phyloP scores from a whole-genome alignment of 2,797 vertebrate genomes.

The Aphelocoma californica region DNA sequence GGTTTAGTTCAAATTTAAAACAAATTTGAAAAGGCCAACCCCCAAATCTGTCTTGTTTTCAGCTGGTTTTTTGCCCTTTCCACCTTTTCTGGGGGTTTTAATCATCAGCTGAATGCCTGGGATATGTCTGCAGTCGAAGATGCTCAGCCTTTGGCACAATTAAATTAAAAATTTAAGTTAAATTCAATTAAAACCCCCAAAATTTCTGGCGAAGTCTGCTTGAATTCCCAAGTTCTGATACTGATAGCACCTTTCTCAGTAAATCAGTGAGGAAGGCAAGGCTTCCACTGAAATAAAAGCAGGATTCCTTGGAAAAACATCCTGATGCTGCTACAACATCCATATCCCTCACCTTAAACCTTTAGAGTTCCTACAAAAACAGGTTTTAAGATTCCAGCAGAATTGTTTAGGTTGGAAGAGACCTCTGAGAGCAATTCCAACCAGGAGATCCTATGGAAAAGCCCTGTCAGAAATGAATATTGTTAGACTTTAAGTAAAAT shows the following conservation, averaged over 20 bases:
- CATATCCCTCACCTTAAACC: neutral
- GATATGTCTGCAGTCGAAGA: neutral
- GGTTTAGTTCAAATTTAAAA: neutral
- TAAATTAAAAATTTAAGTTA: neutral
- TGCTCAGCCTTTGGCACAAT: accelerated
- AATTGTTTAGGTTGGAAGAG: neutral
- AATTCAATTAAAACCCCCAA: accelerated
- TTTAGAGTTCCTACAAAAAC: neutral
- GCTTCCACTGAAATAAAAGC: neutral
- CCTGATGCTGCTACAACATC: neutral
- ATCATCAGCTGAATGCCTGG: neutral
- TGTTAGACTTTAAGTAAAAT: neutral
- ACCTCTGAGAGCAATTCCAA: neutral
- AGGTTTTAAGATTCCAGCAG: neutral
- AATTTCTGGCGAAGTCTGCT: neutral
- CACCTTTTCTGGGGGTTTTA: neutral
- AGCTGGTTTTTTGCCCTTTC: neutral
- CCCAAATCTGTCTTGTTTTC: neutral
- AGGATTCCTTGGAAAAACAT: neutral
- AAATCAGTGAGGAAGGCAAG: neutral
- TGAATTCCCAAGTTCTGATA: neutral
- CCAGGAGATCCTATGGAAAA: neutral
- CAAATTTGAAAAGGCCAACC: neutral
- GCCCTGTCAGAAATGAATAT: neutral
- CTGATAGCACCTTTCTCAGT: neutral